Percentiles rank a stretch among this genome's conserved stretches.
Evolutionary conservation across 2,797 vertebrate genomes (phyloP).

Genomic region (Melanotaenia maccullochi): DNA sequence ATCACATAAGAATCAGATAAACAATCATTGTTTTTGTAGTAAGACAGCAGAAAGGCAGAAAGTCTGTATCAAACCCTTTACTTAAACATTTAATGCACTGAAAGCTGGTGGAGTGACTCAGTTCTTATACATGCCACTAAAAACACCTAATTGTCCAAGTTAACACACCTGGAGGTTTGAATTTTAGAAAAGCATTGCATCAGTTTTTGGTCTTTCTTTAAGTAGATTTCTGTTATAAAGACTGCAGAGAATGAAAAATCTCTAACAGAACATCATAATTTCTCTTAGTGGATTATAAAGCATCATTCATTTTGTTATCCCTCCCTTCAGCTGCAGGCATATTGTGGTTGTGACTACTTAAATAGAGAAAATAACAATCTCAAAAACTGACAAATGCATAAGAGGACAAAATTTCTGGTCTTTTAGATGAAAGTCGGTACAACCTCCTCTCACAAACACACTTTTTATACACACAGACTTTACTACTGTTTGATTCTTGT

Average conservation of each 20-base stretch:
- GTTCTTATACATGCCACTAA: background rate
- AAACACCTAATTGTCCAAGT: background rate
- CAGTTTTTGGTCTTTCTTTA: too few species aligned
- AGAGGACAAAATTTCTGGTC: background rate
- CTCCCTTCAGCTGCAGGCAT: background rate
- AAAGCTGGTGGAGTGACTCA: background rate
- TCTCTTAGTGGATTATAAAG: too few species aligned
- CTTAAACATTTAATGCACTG: background rate
- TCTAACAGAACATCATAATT: too few species aligned
- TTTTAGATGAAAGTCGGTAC: background rate
- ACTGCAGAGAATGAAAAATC: too few species aligned
- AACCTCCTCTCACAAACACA: too few species aligned
- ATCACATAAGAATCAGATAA: background rate
- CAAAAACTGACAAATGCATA: conserved; percentile 2
- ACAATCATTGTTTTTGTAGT: too few species aligned
- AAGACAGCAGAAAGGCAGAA: background rate
- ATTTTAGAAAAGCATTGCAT: too few species aligned
- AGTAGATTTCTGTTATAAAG: too few species aligned
- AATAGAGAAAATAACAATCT: background rate
- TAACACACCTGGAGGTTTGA: background rate
- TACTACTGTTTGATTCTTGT: background rate
- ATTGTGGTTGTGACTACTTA: background rate
- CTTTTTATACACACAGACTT: background rate
- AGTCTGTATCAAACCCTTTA: background rate
- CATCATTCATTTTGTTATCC: too few species aligned